A percentile compares a stretch with the other conserved stretches of the same genome.
Conservation (phyloP, 2,113 vertebrate species). For the Calidris pygmaea region DNA sequence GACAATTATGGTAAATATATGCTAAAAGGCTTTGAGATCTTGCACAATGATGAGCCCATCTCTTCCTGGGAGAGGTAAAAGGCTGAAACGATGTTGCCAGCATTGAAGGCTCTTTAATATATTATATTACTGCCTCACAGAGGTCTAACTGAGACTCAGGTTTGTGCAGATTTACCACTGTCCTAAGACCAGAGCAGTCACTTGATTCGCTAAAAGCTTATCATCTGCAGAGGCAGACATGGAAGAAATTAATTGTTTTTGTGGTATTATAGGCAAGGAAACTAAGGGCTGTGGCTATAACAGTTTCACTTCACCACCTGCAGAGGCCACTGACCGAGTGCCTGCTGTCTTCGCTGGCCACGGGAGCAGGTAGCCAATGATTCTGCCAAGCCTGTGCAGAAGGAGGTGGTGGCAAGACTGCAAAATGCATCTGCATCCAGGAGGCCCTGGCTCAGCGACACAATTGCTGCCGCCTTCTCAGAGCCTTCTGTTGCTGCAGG, state of each 20-base stretch:
- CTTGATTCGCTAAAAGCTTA: neutral
- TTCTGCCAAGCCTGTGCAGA: neutral
- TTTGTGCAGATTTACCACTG: neutral
- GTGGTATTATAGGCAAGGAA: neutral
- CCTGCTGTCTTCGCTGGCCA: fast-evolving
- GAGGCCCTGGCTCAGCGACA: neutral
- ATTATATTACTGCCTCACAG: neutral
- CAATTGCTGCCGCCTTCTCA: neutral
- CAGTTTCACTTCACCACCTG: neutral
- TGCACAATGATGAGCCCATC: neutral
- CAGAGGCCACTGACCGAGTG: neutral
- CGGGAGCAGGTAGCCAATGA: neutral
- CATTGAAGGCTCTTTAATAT: neutral
- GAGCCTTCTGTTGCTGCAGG: neutral
- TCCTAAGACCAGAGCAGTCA: neutral
- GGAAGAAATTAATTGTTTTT: neutral
- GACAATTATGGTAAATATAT: neutral
- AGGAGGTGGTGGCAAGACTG: neutral
- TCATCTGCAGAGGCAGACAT: neutral
- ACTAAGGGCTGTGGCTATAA: neutral
- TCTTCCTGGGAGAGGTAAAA: neutral
- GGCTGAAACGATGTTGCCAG: neutral
- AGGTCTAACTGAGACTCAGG: neutral
- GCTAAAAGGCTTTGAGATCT: neutral
- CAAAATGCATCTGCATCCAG: fast-evolving